Evolutionary conservation across 2,797 vertebrate genomes (phyloP).

Genomic region (Anniella stebbinsi): DNA sequence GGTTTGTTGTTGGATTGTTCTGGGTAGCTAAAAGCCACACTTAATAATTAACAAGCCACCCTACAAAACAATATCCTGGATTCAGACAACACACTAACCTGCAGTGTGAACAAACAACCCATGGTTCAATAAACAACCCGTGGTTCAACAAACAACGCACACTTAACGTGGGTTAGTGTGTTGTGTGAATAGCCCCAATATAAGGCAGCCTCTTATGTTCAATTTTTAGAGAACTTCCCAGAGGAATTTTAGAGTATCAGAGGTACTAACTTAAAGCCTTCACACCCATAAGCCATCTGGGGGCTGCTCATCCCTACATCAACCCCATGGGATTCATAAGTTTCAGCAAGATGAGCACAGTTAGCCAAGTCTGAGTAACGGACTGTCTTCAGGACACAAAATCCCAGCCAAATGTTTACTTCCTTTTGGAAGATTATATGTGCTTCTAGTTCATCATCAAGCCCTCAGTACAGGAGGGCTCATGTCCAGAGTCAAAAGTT

Average conservation of each 20-base stretch:
- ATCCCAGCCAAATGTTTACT: background rate
- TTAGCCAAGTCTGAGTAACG: background rate
- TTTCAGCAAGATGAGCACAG: background rate
- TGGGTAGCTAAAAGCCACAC: no score
- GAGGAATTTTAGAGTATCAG: background rate
- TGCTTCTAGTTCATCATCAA: background rate
- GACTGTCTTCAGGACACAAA: background rate
- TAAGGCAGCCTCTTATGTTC: background rate
- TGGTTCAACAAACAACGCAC: no score
- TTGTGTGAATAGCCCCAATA: background rate
- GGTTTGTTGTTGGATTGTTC: no score
- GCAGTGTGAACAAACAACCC: no score
- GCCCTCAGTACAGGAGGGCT: background rate
- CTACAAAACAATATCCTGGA: no score
- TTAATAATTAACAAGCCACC: no score
- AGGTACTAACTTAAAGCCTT: background rate
- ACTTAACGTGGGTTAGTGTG: no score
- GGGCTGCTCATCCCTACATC: background rate
- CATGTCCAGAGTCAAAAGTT: background rate
- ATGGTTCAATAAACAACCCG: no score
- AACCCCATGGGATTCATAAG: background rate
- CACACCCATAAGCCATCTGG: background rate
- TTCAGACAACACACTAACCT: no score
- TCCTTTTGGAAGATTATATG: background rate
- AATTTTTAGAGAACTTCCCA: background rate